phyloP scores from a whole-genome alignment of 2,888 invertebrate species.

The Lutraria lutraria region DNA sequence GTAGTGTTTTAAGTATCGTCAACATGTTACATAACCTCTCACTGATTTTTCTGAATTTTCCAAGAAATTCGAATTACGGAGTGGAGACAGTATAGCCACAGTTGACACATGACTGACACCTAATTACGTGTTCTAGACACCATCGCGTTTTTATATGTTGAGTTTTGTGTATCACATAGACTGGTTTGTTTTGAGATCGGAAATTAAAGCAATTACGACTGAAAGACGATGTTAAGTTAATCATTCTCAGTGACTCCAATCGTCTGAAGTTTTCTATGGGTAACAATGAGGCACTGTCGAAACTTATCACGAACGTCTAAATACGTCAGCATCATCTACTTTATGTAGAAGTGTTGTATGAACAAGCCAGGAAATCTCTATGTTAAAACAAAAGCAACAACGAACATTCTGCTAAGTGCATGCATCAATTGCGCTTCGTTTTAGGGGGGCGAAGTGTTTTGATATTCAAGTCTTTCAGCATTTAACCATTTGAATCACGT shows the following conservation, averaged over 20 bases:
- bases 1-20: background rate
- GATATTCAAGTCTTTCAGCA: no score
- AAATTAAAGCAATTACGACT: conserved; percentile 12
- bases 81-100: background rate
- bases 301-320: background rate
- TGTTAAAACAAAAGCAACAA: background rate
- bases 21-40: conserved; percentile 1
- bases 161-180: background rate
- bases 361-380: background rate
- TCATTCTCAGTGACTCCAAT: background rate
- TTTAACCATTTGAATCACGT: no score
- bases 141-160: background rate
- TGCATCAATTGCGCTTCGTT: no score
- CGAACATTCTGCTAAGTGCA: background rate
- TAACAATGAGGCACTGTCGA: background rate
- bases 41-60: background rate
- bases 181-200: background rate
- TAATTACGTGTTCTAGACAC: conserved; percentile 8
- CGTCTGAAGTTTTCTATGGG: background rate
- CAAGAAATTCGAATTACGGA: background rate
- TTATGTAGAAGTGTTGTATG: background rate
- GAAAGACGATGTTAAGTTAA: background rate
- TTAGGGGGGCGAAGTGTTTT: no score
- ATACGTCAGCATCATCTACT: background rate
- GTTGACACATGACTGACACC: conserved; percentile 15